Evolutionary conservation across 2,113 vertebrate genomes (phyloP), one percentile per base, ranked within the genome.

Genomic region (Sylvilagus bachmani): DNA sequence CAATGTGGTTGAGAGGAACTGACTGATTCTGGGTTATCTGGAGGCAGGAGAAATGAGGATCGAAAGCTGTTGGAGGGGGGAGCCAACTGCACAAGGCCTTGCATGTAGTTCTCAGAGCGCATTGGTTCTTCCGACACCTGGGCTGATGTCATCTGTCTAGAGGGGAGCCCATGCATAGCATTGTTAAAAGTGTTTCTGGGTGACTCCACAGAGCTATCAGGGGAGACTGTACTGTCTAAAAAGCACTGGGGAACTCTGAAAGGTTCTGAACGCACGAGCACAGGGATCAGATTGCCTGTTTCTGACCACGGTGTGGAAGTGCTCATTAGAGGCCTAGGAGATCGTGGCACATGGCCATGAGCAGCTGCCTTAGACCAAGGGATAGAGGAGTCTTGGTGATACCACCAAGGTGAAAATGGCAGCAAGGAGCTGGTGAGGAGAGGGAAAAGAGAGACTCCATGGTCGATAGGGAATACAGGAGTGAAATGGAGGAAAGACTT

Each of bases 101-200:
- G 6, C 27, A 24, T 62, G 4, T 49, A 10, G 29, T 71, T 16
- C 8, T 61, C 27, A 7, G 36, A 77, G 44, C 71, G 31, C 27
- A 88, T 55, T 44, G 16, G 64, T 36, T 89, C 83, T 94, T 73
- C 78, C 33, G 38, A 74, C 36, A 73, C 4, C 2, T 22, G 10
- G 53, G 44, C 8, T 49, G 6, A 81, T 62, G 10, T 82, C 74
- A 92, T 29, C 75, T 29, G 71, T 74, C 49, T 77, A 83, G 70
- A 74, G n/a, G 29, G 31, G 33, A 80, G 21, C 12, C 24, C n/a
- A 25, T 44, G 61, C 27, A 7, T 33, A 66, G 24, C 24, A 69
- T 67, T 82, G 74, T 82, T 92, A 87, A 88, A 87, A 67, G 58
- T 67, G 14, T 82, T 31, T 82, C 58, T 80, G 51, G 29, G 33